phyloP scores from a whole-genome alignment of 2,797 vertebrate species.

The Alcedo atthis region DNA sequence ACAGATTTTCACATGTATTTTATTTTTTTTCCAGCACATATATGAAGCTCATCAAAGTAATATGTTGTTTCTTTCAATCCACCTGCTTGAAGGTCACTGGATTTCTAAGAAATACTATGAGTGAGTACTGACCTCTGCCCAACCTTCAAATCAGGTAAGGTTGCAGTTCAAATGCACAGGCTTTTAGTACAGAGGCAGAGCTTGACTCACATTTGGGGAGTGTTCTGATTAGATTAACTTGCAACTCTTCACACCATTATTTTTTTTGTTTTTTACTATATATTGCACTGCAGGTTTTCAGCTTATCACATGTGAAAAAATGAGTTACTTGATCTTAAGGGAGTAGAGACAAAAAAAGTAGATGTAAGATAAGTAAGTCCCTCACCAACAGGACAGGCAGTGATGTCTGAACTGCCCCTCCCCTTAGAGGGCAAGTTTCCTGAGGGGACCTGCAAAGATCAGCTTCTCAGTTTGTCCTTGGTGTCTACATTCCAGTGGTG shows the following conservation, averaged over 20 bases:
- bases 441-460: background rate
- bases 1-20: background rate
- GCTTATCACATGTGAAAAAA: background rate
- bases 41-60: background rate
- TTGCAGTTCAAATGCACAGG: background rate
- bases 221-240: background rate
- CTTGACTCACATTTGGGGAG: background rate
- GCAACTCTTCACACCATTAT: background rate
- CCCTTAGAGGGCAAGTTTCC: background rate
- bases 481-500: fast-evolving
- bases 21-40: no score
- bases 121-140: background rate
- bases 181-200: background rate
- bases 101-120: background rate
- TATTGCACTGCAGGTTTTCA: background rate
- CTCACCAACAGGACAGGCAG: background rate
- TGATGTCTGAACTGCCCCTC: background rate
- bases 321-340: background rate
- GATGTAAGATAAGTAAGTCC: background rate
- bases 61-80: background rate
- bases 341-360: background rate
- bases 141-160: background rate
- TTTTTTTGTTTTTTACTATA: background rate
- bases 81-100: background rate
- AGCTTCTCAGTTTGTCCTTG: background rate